phyloP scores from a whole-genome alignment of 2,797 vertebrate genomes.

The Muraenolepis orangiensis region DNA sequence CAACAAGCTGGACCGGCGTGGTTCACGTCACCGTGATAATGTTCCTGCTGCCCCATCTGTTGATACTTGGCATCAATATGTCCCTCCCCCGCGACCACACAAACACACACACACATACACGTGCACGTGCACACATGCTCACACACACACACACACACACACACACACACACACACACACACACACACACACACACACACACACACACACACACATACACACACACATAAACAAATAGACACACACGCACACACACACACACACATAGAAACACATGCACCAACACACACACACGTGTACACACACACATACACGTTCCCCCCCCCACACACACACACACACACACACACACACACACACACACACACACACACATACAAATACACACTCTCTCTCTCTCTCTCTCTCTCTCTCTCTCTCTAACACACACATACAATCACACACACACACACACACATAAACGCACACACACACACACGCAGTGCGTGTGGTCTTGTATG shows the following conservation, averaged over 20 bases:
- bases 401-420: too few relatives aligned
- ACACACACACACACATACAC: not conserved
- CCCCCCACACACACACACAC: not conserved
- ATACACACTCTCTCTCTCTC: too few relatives aligned
- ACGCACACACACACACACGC: too few relatives aligned
- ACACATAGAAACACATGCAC: too few relatives aligned
- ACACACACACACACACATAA: not conserved
- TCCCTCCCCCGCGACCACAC: not conserved
- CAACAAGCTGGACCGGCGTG: not conserved
- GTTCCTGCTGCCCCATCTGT: conserved; percentile 1
- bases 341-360: not conserved
- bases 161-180: not conserved
- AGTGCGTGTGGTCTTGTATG: not conserved
- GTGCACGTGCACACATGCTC: not conserved
- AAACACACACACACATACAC: not conserved
- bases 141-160: not conserved
- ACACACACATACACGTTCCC: too few relatives aligned
- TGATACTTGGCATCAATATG: not conserved
- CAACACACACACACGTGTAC: not conserved
- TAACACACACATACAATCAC: not conserved
- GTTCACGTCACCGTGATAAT: not conserved
- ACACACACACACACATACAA: too few relatives aligned
- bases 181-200: not conserved
- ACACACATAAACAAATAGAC: conserved; percentile 2
- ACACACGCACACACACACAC: not conserved